Evolutionary conservation across 64 coral and sea anemone species (phyloP).

Genomic region (Trachythela sp.): DNA sequence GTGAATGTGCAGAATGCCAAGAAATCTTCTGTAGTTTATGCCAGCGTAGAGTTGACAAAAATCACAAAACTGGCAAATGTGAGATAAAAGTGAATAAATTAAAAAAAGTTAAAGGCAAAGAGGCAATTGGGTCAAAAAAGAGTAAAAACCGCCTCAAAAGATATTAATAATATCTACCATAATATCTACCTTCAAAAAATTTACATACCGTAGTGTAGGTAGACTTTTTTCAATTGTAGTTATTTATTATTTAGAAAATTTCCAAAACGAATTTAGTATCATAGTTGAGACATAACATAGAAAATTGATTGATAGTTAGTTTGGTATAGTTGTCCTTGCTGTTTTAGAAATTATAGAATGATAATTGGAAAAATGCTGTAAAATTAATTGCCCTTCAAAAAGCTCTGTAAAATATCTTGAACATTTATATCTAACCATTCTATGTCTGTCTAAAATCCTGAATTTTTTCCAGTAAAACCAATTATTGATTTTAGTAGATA

Average conservation of each 20-base stretch:
- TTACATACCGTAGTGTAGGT: background rate
- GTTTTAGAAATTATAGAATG: too few relatives aligned
- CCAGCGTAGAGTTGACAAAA: background rate
- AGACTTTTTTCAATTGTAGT: background rate
- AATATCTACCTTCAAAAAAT: background rate
- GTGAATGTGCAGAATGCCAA: constrained; percentile 10
- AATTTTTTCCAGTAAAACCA: background rate
- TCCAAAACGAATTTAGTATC: background rate
- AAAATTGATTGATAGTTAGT: too few relatives aligned
- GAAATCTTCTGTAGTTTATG: background rate
- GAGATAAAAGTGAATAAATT: background rate
- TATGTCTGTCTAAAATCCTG: too few relatives aligned
- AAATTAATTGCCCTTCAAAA: too few relatives aligned
- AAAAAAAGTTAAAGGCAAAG: background rate
- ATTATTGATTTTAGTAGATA: background rate
- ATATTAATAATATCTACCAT: background rate
- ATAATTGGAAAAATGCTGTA: too few relatives aligned
- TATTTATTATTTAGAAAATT: background rate
- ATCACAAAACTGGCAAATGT: constrained; percentile 13
- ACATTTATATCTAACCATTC: too few relatives aligned
- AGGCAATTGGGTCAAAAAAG: constrained; percentile 10
- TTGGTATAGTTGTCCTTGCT: too few relatives aligned
- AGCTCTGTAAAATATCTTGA: too few relatives aligned
- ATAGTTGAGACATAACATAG: background rate
- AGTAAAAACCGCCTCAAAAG: background rate